Percentiles rank a stretch among this genome's conserved stretches.
phyloP scores from a whole-genome alignment of 2,113 vertebrate genomes.

The Asarcornis scutulata region DNA sequence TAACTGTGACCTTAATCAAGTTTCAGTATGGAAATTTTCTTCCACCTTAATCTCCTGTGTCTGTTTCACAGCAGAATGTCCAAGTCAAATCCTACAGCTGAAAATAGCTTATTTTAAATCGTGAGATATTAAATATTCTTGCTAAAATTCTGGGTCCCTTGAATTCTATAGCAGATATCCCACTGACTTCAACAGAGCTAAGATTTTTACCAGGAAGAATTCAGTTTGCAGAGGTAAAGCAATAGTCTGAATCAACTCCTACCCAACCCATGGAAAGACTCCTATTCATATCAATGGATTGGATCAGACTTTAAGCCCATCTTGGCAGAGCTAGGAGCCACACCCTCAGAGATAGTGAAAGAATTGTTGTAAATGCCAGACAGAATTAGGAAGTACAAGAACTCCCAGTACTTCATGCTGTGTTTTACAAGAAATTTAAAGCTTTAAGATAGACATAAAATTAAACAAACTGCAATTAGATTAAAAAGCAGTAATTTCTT shows the following conservation, averaged over 20 bases:
- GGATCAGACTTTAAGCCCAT: neutral
- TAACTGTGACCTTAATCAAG: slow-evolving; percentile 49
- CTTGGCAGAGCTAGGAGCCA: slow-evolving; percentile 25
- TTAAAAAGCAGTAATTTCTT: slow-evolving; percentile 24
- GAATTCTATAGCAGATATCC: slow-evolving; percentile 30
- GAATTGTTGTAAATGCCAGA: slow-evolving; percentile 66
- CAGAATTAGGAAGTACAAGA: slow-evolving; percentile 69
- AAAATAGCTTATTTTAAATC: neutral
- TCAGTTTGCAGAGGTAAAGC: slow-evolving; percentile 52
- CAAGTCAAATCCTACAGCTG: neutral
- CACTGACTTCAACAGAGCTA: slow-evolving; percentile 12
- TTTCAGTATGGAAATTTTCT: slow-evolving; percentile 39
- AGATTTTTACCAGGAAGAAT: slow-evolving; percentile 53
- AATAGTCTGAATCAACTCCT: slow-evolving; percentile 23
- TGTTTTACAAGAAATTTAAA: slow-evolving; percentile 64
- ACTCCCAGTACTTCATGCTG: slow-evolving; percentile 40
- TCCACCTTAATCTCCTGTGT: neutral
- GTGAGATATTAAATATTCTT: slow-evolving; percentile 20
- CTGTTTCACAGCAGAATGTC: slow-evolving; percentile 33
- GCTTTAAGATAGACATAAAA: slow-evolving; percentile 37
- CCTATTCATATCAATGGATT: slow-evolving; percentile 23
- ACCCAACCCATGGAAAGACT: slow-evolving; percentile 6
- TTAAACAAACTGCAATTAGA: slow-evolving; percentile 56
- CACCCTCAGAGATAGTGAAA: slow-evolving; percentile 18
- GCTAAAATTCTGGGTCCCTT: slow-evolving; percentile 7